phyloP scores from a whole-genome alignment of 2,113 vertebrate genomes.

The Epinephelus fuscoguttatus region DNA sequence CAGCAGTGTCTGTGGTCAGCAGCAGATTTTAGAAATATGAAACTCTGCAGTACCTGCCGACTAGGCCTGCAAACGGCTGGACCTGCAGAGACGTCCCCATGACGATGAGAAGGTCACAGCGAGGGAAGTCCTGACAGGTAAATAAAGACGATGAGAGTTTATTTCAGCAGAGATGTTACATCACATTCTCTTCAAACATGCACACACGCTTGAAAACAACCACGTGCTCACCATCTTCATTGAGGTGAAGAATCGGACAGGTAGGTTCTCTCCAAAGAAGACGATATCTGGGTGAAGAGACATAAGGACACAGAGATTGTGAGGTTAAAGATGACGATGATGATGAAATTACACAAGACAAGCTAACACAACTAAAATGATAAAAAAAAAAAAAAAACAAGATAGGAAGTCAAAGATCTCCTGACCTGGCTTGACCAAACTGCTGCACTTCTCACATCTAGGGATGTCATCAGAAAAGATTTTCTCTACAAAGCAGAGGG shows the following conservation, averaged over 20 bases:
- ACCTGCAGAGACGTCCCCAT: slow-evolving; percentile 96
- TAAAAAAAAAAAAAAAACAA: not conserved
- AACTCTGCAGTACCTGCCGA: slow-evolving; percentile 85
- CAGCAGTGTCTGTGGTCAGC: not conserved
- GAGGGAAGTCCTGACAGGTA: slow-evolving; percentile 88
- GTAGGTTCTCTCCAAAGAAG: slow-evolving; percentile 93
- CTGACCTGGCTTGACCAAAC: slow-evolving; percentile 93
- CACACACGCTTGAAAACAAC: not conserved
- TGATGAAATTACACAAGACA: not conserved
- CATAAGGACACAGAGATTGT: not conserved
- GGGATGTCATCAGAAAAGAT: slow-evolving; percentile 90
- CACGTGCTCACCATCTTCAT: slow-evolving; percentile 87
- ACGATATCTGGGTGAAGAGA: slow-evolving; percentile 87
- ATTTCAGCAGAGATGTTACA: not conserved
- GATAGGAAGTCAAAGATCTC: not conserved
- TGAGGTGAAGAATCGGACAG: slow-evolving; percentile 89
- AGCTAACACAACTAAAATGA: not conserved
- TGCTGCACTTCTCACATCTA: slow-evolving; percentile 90
- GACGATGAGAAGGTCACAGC: slow-evolving; percentile 91
- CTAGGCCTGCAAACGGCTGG: slow-evolving; percentile 92
- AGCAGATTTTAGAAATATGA: not conserved
- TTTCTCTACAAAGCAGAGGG: slow-evolving; percentile 83
- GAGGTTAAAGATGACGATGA: not conserved
- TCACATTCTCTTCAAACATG: slow-evolving; percentile 12
- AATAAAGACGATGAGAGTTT: not conserved